Percentiles rank a stretch among this genome's conserved stretches.
These are phyloP conservation scores for Nomada goodeniana DNA, from an alignment of 2,888 invertebrate species.

Conservation along the genomic window DNA sequence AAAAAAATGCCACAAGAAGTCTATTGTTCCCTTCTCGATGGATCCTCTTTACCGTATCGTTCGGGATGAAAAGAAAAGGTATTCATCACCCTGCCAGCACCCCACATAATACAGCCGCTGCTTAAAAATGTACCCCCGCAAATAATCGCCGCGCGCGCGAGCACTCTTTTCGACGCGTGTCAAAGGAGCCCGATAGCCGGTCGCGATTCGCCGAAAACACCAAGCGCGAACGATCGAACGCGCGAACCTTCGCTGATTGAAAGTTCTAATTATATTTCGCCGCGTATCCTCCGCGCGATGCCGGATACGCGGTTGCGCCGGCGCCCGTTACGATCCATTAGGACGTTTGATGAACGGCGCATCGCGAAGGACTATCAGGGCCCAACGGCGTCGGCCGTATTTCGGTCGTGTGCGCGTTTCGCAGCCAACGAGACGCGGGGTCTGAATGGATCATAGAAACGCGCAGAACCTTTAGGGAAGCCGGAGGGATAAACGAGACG, in stretches of 20 bases:
- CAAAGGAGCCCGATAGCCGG: too few species aligned
- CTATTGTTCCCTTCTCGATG: too few species aligned
- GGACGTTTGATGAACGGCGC: constrained; percentile 71
- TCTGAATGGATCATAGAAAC: constrained; percentile 53
- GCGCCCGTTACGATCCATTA: constrained; percentile 69
- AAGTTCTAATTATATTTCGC: constrained; percentile 61
- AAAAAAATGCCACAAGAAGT: too few species aligned
- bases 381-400: constrained; percentile 59
- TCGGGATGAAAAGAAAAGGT: too few species aligned
- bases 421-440: not conserved
- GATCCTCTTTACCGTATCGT: too few species aligned
- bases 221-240: too few species aligned
- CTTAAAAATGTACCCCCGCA: too few species aligned
- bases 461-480: constrained; percentile 31
- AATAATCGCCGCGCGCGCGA: too few species aligned
- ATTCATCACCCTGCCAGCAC: too few species aligned
- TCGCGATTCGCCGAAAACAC: too few species aligned
- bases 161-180: too few species aligned
- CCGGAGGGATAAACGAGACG: constrained; percentile 26
- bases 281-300: constrained; percentile 43
- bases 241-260: not conserved
- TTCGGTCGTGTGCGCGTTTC: constrained; percentile 24
- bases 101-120: too few species aligned
- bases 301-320: constrained; percentile 56
- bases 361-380: constrained; percentile 63